Percentiles rank a stretch among this genome's conserved stretches.
These are phyloP conservation scores for Dorcus parallelipipedus DNA, from an alignment of 2,888 invertebrate species.

Conservation along the genomic window DNA sequence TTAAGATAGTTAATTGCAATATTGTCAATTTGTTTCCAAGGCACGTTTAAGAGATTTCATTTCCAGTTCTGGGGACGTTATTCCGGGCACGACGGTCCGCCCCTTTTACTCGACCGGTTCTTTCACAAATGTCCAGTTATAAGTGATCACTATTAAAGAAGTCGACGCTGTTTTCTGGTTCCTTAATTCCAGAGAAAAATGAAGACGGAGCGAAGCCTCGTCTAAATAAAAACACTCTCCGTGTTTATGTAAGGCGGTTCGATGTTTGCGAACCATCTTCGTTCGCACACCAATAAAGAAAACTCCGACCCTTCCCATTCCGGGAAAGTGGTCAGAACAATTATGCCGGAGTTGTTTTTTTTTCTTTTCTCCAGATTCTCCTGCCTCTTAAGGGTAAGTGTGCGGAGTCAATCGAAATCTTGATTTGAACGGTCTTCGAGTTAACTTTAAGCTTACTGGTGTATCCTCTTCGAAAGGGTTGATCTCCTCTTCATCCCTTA, in stretches of 20 bases:
- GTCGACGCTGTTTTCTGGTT: constrained; percentile 17
- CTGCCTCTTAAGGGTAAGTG: constrained; percentile 1
- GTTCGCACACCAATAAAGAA: constrained; percentile 28
- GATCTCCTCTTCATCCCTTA: no score
- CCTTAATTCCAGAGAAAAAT: constrained; percentile 22
- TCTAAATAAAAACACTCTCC: constrained; percentile 36
- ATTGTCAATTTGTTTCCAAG: constrained; percentile 37
- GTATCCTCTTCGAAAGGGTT: no score
- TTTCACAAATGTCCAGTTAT: constrained; percentile 39
- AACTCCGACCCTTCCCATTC: constrained; percentile 15
- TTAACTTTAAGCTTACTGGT: neutral
- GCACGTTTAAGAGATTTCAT: constrained; percentile 42
- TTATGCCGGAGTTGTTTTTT: constrained; percentile 34
- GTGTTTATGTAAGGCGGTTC: constrained; percentile 38
- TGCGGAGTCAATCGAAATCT: constrained; percentile 6
- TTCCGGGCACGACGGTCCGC: constrained; percentile 35
- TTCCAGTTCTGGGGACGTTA: constrained; percentile 35
- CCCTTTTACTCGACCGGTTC: constrained; percentile 35
- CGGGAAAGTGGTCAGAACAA: constrained; percentile 35
- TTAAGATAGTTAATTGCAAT: constrained; percentile 30
- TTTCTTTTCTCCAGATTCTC: constrained; percentile 16
- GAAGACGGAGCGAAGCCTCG: constrained; percentile 27
- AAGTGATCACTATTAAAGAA: constrained; percentile 37
- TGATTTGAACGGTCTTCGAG: neutral
- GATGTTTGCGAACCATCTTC: constrained; percentile 25